Evolutionary conservation across 2,113 vertebrate species (phyloP), one percentile per base, ranked within the genome.

Genomic region (Mungos mungo): DNA sequence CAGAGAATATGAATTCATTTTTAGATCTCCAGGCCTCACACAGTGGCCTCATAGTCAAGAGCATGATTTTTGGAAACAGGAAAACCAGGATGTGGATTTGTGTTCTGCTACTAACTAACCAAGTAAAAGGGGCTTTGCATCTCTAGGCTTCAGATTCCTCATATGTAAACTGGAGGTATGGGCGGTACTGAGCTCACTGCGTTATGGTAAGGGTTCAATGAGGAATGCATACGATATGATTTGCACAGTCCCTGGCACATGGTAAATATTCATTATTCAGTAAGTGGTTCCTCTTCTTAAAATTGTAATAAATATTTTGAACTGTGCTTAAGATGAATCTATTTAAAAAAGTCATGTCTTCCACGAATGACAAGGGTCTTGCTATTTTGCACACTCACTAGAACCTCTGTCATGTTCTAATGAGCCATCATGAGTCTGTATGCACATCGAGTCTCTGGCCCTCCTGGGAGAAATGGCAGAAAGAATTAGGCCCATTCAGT

Each of bases 261-360:
- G 60, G 31, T 65, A 79, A 93, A 71, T n/a, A 90, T 57, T 82
- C 74, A n/a, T n/a, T 60, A 86, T 89, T 95, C 14, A 76, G 50
- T 69, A 77, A 90, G 47, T 69, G 16, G 21, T 69, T 81, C 27
- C 65, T 71, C 16, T 38, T 72, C 72, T 92, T 86, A 35, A 68
- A 72, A 87, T 86, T 89, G 29, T 65, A 85, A 81, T 86, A 84
- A 92, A 45, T 66, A 69, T 47, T 89, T 93, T 86, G 31, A 96
- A 69, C 38, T 7, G 8, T 90, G 35, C 0, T 5, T 60, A 33
- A 21, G 60, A 86, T 65, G 41, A 63, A 74, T 82, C 14, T 93
- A 23, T 52, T 94, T 81, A 82, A 69, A 93, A 23, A 25, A 81
- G 4, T 69, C 82, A 82, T 77, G 45, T 92, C 25, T 82, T 90